Evolutionary conservation across 2,888 invertebrate species (phyloP), one percentile per base, ranked within the genome.

Genomic region (Acholoe squamosa): DNA sequence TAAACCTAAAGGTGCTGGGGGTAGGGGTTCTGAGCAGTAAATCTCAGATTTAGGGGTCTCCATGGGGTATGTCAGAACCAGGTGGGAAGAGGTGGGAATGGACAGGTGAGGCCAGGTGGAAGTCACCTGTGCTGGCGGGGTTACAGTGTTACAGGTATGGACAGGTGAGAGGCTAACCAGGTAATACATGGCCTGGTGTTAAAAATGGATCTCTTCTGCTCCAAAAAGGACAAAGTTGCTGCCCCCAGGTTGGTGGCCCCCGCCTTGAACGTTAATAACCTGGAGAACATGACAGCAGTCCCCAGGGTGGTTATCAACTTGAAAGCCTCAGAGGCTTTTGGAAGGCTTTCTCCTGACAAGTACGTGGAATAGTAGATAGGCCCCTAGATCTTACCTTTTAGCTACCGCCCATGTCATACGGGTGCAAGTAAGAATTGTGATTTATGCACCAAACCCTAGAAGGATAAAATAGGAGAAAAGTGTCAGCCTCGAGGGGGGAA

Each of bases 151-250:
- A 61, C 61, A 61, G 61, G 61, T n/a, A 19, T 61, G 19, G 61
- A n/a, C 61, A 61, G 61, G 61, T 61, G 61, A 61, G 61, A 61
- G 61, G 61, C 61, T 61, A 61, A 61, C 22, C 61, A 61, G 61
- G 61, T 61, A 61, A 61, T 61, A 61, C 61, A 3, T 14, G 5
- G 61, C 22, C 22, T n/a, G 61, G 61, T 0, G 61, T 61, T 61
- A 3, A 43, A n/a, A 61, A 61, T 61, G 61, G 61, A 61, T 61
- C 61, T 61, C 61, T 19, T n/a, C 14, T 1, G 22, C 61, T 14
- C n/a, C n/a, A 61, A n/a, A 61, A n/a, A 61, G 61, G 61, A 61
- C 61, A 61, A 61, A 61, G 61, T 61, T 61, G 61, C 61, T 61
- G 61, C 61, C 61, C 61, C 14, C 19, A 14, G 61, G 61, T 61